Percentiles rank a stretch among this genome's conserved stretches.
Conservation (phyloP, 2,888 invertebrate species). For the Cheilosia scutellata region DNA sequence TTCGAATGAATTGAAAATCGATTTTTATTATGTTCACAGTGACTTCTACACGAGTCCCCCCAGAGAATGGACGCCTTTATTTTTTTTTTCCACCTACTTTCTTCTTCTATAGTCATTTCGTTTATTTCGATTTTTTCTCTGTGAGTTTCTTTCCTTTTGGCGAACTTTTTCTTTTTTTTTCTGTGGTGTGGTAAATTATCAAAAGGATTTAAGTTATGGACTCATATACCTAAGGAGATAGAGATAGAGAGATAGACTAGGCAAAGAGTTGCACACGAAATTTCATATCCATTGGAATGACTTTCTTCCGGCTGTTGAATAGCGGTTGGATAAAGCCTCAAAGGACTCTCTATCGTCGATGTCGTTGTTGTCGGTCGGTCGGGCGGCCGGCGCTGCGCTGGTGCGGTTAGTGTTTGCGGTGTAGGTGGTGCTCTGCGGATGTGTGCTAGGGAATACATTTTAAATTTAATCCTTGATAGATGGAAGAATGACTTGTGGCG, state of each 20-base stretch:
- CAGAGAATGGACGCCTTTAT: constrained; percentile 34
- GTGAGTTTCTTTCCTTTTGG: constrained; percentile 18
- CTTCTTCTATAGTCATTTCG: neutral
- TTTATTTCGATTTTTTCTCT: neutral
- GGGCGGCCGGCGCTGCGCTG: neutral
- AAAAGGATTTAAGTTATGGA: constrained; percentile 66
- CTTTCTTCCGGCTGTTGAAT: constrained; percentile 54
- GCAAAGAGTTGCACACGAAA: constrained; percentile 45
- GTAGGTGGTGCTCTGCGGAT: constrained; percentile 7
- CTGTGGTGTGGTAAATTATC: constrained; percentile 43
- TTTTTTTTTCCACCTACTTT: neutral
- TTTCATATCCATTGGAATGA: constrained; percentile 63
- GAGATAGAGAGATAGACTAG: constrained; percentile 19
- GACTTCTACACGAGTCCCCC: constrained; percentile 58
- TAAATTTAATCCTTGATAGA: constrained; percentile 63
- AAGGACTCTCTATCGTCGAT: constrained; percentile 20
- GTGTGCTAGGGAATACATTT: constrained; percentile 39
- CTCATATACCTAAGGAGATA: constrained; percentile 14
- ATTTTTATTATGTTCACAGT: constrained; percentile 74
- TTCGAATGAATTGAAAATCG: constrained; percentile 75
- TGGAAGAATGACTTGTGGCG: constrained; percentile 45
- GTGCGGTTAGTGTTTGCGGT: constrained; percentile 27
- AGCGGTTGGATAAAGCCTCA: constrained; percentile 42
- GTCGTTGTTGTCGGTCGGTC: neutral
- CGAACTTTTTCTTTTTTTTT: neutral